Percentiles rank a stretch among this genome's conserved stretches.
These are phyloP conservation scores for Neolamprologus falcicula DNA, from an alignment of 2,113 vertebrate species.

Conservation along the genomic window DNA sequence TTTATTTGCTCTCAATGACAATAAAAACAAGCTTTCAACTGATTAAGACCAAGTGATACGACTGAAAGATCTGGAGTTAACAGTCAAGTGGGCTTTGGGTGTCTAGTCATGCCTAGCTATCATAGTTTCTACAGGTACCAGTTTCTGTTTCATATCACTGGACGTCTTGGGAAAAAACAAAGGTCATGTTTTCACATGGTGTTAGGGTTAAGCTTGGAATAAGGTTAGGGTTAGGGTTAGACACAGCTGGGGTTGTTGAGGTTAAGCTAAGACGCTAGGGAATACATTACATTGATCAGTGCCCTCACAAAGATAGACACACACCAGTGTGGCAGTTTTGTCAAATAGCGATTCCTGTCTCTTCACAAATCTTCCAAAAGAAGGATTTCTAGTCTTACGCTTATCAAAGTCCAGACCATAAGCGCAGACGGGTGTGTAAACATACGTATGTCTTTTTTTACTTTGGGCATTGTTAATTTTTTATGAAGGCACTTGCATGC, in stretches of 20 bases:
- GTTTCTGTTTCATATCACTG: background rate
- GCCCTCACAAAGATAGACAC: background rate
- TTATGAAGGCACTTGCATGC: background rate
- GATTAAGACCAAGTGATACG: background rate
- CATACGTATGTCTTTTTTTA: background rate
- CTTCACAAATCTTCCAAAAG: background rate
- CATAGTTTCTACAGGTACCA: background rate
- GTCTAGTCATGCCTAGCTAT: accelerated
- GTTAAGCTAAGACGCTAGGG: accelerated
- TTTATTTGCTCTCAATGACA: background rate
- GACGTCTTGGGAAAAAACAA: background rate
- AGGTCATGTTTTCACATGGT: background rate
- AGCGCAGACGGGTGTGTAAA: accelerated
- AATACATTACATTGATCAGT: background rate
- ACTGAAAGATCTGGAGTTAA: background rate
- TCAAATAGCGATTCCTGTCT: background rate
- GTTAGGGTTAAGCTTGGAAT: background rate
- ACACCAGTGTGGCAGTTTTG: background rate
- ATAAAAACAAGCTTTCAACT: background rate
- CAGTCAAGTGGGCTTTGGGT: background rate
- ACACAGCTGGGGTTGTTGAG: background rate
- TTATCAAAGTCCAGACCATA: background rate
- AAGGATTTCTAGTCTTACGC: background rate
- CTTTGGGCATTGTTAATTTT: background rate
- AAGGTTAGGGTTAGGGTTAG: background rate